Conservation (phyloP, 2,888 invertebrate species). For the Tetranychus truncatus region DNA sequence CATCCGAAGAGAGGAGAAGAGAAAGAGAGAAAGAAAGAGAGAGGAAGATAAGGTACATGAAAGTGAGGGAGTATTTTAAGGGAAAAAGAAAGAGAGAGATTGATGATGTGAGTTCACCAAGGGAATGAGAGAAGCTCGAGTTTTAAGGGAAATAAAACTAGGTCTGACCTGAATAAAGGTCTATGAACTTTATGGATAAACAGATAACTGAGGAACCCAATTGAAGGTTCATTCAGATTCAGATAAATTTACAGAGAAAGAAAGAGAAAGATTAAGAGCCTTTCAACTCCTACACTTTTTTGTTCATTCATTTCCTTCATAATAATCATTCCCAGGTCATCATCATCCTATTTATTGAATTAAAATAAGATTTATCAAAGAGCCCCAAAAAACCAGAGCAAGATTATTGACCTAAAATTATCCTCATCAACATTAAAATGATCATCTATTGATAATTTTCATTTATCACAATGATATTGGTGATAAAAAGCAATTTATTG, state of each 20-base stretch:
- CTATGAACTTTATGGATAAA: neutral
- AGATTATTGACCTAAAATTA: no score
- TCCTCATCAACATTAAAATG: no score
- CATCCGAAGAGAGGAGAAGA: neutral
- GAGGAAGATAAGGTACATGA: neutral
- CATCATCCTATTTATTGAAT: neutral
- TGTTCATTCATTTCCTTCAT: neutral
- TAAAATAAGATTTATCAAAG: neutral
- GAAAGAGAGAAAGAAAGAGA: neutral
- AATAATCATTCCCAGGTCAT: neutral
- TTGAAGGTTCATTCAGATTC: neutral
- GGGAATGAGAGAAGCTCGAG: no score
- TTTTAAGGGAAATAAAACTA: neutral
- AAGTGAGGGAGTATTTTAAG: neutral
- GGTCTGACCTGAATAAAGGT: constrained; percentile 1
- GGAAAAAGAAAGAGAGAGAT: neutral
- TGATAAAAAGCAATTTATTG: no score
- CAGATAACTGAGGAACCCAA: neutral
- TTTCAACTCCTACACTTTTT: neutral
- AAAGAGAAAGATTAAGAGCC: neutral
- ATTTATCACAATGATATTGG: no score
- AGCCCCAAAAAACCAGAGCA: neutral
- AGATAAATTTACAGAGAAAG: neutral
- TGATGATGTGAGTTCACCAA: neutral
- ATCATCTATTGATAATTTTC: no score